Conservation (phyloP, 2,113 vertebrate genomes). For the Triplophysa dalaica region DNA sequence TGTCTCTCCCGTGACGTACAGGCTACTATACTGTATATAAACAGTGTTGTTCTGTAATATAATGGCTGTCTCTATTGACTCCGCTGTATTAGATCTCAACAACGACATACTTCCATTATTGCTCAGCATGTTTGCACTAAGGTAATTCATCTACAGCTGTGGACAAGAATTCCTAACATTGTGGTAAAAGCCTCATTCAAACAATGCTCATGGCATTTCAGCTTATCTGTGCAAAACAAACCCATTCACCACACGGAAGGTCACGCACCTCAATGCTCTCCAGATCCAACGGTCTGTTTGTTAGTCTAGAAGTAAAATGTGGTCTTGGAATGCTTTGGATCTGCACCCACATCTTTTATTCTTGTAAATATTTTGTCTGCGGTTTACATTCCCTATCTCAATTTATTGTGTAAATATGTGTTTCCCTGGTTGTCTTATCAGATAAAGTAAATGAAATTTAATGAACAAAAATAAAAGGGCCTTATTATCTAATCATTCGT, state of each 20-base stretch:
- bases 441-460: neutral
- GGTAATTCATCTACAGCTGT: conserved; percentile 24
- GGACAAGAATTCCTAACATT: conserved; percentile 34
- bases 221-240: conserved; percentile 35
- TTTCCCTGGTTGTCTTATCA: neutral
- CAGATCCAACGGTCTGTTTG: conserved; percentile 41
- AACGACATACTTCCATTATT: conserved; percentile 8
- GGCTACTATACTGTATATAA: too few relatives aligned
- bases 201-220: conserved; percentile 8
- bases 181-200: conserved; percentile 8
- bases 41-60: neutral
- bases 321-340: conserved; percentile 51
- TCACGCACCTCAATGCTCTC: neutral
- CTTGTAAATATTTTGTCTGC: conserved; percentile 37
- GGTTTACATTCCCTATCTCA: conserved; percentile 16
- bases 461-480: neutral
- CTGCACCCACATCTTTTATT: conserved; percentile 9
- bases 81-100: neutral
- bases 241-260: neutral
- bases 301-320: conserved; percentile 52
- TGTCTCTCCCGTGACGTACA: too few relatives aligned
- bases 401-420: neutral
- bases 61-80: neutral
- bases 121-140: conserved; percentile 13
- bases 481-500: neutral